Evolutionary conservation across 2,113 vertebrate genomes (phyloP).

Genomic region (Notothenia rossii): DNA sequence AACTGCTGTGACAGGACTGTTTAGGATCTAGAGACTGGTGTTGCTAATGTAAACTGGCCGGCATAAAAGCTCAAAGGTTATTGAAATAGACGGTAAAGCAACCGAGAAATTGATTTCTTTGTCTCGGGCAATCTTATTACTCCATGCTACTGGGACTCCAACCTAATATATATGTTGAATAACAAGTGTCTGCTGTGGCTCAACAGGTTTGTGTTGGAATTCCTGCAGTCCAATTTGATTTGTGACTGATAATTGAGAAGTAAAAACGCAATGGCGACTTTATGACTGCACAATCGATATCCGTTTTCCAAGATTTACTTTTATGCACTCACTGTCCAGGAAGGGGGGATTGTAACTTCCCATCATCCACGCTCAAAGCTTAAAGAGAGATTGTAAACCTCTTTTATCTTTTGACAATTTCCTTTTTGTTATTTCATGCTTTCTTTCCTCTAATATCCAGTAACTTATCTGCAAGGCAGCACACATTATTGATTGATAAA

Average conservation of each 20-base stretch:
- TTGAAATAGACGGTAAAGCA: constrained; percentile 35
- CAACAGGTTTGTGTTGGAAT: constrained; percentile 28
- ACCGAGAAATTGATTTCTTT: constrained; percentile 13
- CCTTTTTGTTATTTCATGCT: not conserved
- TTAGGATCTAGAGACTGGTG: constrained; percentile 22
- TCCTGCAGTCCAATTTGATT: constrained; percentile 32
- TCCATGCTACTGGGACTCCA: not conserved
- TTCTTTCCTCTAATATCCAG: constrained; percentile 19
- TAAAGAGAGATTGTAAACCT: constrained; percentile 38
- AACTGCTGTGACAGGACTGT: constrained; percentile 46
- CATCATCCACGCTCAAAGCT: constrained; percentile 48
- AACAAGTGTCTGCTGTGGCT: not conserved
- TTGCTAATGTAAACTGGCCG: constrained; percentile 11
- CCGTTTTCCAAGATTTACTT: constrained; percentile 63
- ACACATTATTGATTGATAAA: not conserved
- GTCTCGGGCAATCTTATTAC: not conserved
- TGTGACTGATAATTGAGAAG: constrained; percentile 40
- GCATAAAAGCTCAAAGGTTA: constrained; percentile 45
- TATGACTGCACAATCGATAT: constrained; percentile 56
- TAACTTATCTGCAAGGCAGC: constrained; percentile 42
- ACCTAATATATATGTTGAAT: constrained; percentile 5
- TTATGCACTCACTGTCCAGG: constrained; percentile 14
- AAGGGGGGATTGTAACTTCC: constrained; percentile 24
- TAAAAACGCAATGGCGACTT: constrained; percentile 45
- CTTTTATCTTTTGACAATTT: not conserved